Conservation (phyloP, 2,113 vertebrate genomes). For the Phrynocephalus versicolor region DNA sequence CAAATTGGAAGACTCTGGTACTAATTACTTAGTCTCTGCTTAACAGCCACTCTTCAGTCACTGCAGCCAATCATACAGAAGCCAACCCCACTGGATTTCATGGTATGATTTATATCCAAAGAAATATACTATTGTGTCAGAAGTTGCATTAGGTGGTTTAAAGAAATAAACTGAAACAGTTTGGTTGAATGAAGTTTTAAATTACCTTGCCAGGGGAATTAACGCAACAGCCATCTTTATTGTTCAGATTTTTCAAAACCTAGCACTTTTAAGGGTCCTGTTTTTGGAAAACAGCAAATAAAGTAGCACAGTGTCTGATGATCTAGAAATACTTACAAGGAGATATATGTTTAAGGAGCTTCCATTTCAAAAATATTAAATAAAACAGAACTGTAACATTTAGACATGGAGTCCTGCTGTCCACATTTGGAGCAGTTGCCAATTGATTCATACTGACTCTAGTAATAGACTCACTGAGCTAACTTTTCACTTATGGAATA, state of each 20-base stretch:
- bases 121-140: conserved; percentile 9
- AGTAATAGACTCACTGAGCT: conserved; percentile 22
- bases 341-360: conserved; percentile 4
- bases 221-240: neutral
- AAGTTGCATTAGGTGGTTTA: conserved; percentile 32
- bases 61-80: neutral
- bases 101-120: neutral
- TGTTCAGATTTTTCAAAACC: conserved; percentile 14
- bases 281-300: neutral
- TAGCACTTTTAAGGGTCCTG: conserved; percentile 24
- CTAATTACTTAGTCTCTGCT: neutral
- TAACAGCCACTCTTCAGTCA: neutral
- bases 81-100: neutral
- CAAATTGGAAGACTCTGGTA: neutral
- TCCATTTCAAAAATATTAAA: conserved; percentile 20
- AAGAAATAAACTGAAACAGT: conserved; percentile 39
- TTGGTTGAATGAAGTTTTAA: conserved; percentile 28
- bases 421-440: neutral
- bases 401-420: conserved; percentile 10
- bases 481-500: conserved; percentile 33
- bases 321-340: conserved; percentile 25
- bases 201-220: conserved; percentile 22
- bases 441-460: neutral
- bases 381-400: conserved; percentile 11
- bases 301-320: neutral